A percentile compares a stretch with the other conserved stretches of the same genome.
phyloP scores from a whole-genome alignment of 2,113 vertebrate genomes.

The Labrus mixtus region DNA sequence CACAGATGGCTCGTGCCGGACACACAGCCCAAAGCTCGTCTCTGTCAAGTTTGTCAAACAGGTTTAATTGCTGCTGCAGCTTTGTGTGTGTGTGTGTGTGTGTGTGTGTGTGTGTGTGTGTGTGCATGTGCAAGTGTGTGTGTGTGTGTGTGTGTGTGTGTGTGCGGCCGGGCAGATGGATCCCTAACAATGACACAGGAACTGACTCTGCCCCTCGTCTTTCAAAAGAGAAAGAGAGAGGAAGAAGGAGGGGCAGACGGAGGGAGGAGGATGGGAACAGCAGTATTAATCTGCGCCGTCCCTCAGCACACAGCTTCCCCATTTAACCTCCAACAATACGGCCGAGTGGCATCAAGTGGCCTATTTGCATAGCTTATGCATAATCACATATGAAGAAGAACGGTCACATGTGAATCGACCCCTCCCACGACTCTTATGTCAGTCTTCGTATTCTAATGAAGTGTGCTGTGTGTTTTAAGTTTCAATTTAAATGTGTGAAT shows the following conservation, averaged over 20 bases:
- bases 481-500: neutral
- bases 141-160: slow-evolving; percentile 46
- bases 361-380: slow-evolving; percentile 45
- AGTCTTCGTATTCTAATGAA: neutral
- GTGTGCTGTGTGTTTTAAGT: neutral
- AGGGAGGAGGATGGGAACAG: slow-evolving; percentile 40
- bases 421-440: neutral
- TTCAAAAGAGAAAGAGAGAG: slow-evolving; percentile 57
- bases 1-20: slow-evolving; percentile 80
- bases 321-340: slow-evolving; percentile 53
- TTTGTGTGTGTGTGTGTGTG: slow-evolving; percentile 22
- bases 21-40: slow-evolving; percentile 61
- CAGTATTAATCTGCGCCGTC: slow-evolving; percentile 46
- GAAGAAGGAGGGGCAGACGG: slow-evolving; percentile 40
- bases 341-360: slow-evolving; percentile 40
- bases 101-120: slow-evolving; percentile 42
- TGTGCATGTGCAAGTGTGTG: slow-evolving; percentile 32
- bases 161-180: slow-evolving; percentile 72
- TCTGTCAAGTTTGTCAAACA: slow-evolving; percentile 77
- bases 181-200: slow-evolving; percentile 80
- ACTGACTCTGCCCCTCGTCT: slow-evolving; percentile 63
- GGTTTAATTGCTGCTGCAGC: slow-evolving; percentile 72
- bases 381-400: slow-evolving; percentile 33
- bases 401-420: neutral
- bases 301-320: slow-evolving; percentile 38